These are phyloP conservation scores for Baronia brevicornis DNA, from an alignment of 2,888 invertebrate species.

Conservation along the genomic window DNA sequence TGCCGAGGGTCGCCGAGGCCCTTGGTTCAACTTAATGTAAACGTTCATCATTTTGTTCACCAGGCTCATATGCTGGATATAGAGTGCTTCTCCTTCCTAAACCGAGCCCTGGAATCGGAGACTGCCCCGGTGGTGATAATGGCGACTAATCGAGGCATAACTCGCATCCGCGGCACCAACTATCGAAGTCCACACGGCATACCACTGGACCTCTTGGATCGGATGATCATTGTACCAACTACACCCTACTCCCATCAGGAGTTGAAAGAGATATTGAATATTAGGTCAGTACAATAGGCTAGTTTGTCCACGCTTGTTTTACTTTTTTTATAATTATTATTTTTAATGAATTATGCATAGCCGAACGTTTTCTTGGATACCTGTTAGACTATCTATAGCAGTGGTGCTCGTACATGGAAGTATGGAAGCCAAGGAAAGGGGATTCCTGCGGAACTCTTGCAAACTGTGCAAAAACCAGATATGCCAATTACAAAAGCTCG, in stretches of 20 bases:
- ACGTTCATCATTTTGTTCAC: too few species aligned
- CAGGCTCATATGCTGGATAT: conserved; percentile 98
- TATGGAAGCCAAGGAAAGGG: too few species aligned
- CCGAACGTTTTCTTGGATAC: too few species aligned
- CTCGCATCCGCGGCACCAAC: conserved; percentile 94
- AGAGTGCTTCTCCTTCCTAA: conserved; percentile 98
- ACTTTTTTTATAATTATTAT: too few species aligned
- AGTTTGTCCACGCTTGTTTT: not conserved
- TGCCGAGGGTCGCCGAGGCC: too few species aligned
- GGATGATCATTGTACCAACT: conserved; percentile 96
- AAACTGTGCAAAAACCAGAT: too few species aligned
- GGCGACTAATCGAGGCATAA: conserved; percentile 98
- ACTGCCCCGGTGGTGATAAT: conserved; percentile 98
- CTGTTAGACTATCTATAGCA: too few species aligned
- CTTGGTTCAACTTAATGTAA: too few species aligned
- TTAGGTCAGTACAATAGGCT: conserved; percentile 78
- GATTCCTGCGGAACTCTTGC: too few species aligned
- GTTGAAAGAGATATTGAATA: conserved; percentile 92
- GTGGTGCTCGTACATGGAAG: too few species aligned
- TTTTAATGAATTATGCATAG: too few species aligned
- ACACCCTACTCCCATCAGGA: conserved; percentile 91
- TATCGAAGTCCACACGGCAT: conserved; percentile 98
- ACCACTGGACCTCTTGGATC: conserved; percentile 95
- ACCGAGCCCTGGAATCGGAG: conserved; percentile 97
- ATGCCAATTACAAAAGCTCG: too few species aligned